A percentile compares a stretch with the other conserved stretches of the same genome.
Conservation (phyloP, 1,140 invertebrate species). For the Heliconius eleuchia region DNA sequence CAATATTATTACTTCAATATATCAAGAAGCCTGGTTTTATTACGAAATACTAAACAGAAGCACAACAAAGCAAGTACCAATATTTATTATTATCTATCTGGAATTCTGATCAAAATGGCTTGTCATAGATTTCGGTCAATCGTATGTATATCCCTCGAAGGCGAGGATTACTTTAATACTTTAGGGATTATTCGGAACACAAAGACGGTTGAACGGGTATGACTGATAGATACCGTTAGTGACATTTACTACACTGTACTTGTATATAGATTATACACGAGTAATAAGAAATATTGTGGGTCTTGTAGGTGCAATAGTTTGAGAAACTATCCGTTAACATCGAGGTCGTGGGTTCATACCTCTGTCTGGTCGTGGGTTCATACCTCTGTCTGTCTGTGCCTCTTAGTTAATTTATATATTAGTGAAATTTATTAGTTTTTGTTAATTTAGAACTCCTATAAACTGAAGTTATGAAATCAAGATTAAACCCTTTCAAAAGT, state of each 20-base stretch:
- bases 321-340: too few species aligned
- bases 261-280: background rate
- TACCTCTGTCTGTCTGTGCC: too few species aligned
- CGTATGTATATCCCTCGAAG: conserved; percentile 44
- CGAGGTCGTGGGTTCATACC: too few species aligned
- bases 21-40: background rate
- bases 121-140: conserved; percentile 42
- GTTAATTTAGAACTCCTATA: too few species aligned
- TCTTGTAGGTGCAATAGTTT: background rate
- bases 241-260: conserved; percentile 30
- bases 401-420: too few species aligned
- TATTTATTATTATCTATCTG: conserved; percentile 35
- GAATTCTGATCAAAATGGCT: conserved; percentile 35
- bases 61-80: conserved; percentile 15
- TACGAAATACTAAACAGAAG: conserved; percentile 14
- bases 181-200: conserved; percentile 41
- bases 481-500: background rate
- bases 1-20: background rate
- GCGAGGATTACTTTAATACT: conserved; percentile 40
- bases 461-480: background rate
- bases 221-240: conserved; percentile 35
- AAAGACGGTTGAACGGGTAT: conserved; percentile 39
- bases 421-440: too few species aligned
- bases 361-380: too few species aligned
- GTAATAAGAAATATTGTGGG: background rate